Evolutionary conservation across 2,113 vertebrate genomes (phyloP).

Genomic region (Tetrao urogallus): DNA sequence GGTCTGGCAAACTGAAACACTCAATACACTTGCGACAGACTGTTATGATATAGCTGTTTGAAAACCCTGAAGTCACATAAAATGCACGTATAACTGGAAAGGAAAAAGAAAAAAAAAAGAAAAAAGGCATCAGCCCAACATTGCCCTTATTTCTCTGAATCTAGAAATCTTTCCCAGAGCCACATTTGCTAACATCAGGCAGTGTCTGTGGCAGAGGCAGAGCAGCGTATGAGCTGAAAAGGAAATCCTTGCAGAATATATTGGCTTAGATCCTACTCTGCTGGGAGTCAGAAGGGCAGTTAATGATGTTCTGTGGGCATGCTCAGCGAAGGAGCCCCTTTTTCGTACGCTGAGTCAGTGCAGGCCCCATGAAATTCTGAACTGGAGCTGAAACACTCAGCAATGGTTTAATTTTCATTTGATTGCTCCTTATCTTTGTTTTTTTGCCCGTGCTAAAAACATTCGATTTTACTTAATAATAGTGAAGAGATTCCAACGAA

Average conservation of each 20-base stretch:
- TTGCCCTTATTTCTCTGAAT: slow-evolving; percentile 10
- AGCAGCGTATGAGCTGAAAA: background rate
- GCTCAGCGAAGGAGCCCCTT: background rate
- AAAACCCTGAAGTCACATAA: slow-evolving; percentile 65
- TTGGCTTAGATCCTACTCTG: slow-evolving; percentile 32
- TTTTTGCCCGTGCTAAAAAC: background rate
- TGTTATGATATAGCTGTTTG: slow-evolving; percentile 75
- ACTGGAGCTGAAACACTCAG: background rate
- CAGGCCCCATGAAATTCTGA: slow-evolving; percentile 8
- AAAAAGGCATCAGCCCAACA: background rate
- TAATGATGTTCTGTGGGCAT: background rate
- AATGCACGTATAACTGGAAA: slow-evolving; percentile 26
- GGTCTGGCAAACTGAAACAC: slow-evolving; percentile 98
- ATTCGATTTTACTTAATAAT: background rate
- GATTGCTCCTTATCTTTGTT: background rate
- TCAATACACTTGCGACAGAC: slow-evolving; percentile 95
- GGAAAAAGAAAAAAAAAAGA: background rate
- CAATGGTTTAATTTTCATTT: background rate
- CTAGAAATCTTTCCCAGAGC: background rate
- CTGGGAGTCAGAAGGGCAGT: slow-evolving; percentile 17
- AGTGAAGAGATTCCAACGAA: background rate
- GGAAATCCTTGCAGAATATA: slow-evolving; percentile 14
- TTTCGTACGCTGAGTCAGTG: slow-evolving; percentile 19
- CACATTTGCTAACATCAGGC: background rate
- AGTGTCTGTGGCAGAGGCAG: background rate